Conservation (phyloP, 2,113 vertebrate species). For the Phrynosoma blainvillii region DNA sequence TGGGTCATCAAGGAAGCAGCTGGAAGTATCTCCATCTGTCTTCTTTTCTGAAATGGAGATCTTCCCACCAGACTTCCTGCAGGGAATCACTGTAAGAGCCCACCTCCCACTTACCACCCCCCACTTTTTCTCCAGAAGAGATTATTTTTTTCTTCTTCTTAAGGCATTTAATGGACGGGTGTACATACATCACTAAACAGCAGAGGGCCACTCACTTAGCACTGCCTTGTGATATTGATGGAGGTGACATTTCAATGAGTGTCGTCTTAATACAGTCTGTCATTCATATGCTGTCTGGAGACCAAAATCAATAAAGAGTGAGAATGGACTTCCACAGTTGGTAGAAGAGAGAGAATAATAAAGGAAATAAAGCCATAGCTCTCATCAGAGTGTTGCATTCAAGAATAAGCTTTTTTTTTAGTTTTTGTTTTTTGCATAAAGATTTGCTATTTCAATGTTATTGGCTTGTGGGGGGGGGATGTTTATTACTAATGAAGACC, state of each 20-base stretch:
- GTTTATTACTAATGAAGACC: neutral
- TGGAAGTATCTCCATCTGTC: conserved; percentile 50
- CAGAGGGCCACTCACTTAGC: conserved; percentile 34
- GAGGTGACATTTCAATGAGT: conserved; percentile 64
- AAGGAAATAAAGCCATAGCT: neutral
- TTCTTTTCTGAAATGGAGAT: conserved; percentile 55
- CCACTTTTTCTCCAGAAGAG: neutral
- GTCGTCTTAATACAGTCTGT: conserved; percentile 74
- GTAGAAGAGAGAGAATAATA: conserved; percentile 43
- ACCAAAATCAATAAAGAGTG: conserved; percentile 75
- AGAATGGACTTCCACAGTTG: conserved; percentile 63
- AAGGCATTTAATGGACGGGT: conserved; percentile 43
- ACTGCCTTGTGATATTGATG: conserved; percentile 46
- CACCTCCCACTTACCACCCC: conserved; percentile 45
- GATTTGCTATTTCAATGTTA: neutral
- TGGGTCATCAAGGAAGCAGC: neutral
- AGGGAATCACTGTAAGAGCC: conserved; percentile 53
- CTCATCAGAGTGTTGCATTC: neutral
- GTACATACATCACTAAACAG: conserved; percentile 41
- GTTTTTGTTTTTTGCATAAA: neutral
- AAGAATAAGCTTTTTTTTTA: neutral
- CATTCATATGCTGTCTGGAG: conserved; percentile 64
- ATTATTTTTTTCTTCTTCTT: conserved; percentile 9
- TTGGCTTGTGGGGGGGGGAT: neutral
- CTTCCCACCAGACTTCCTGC: conserved; percentile 47